These are phyloP conservation scores for Peromyscus polionotus DNA, from an alignment of 2,113 vertebrate species.

Conservation along the genomic window DNA sequence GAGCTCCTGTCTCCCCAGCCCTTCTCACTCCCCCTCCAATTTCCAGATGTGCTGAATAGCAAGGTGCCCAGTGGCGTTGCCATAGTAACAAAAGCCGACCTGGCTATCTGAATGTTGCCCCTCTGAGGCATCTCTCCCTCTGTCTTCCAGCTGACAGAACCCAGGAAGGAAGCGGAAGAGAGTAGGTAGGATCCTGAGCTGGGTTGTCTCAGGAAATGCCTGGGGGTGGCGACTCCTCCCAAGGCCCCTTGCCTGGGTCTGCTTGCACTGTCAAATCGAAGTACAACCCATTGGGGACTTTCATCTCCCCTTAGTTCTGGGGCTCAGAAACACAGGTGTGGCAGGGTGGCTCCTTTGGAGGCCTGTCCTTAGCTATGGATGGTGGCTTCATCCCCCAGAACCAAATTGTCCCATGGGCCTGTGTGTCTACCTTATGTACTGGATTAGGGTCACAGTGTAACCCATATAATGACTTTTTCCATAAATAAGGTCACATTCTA, in stretches of 20 bases:
- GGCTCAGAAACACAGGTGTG: neutral
- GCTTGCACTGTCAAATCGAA: rapidly evolving
- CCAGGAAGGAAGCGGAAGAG: neutral
- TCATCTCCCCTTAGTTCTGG: neutral
- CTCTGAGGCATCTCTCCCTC: neutral
- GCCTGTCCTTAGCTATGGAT: neutral
- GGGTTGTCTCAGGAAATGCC: rapidly evolving
- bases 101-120: neutral
- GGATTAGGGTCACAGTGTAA: neutral
- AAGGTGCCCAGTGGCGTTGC: neutral
- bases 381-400: neutral
- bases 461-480: neutral
- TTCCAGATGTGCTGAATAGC: neutral
- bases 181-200: rapidly evolving
- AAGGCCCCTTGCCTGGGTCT: neutral
- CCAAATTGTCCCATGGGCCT: neutral
- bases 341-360: rapidly evolving
- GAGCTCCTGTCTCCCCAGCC: neutral
- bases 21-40: neutral
- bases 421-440: neutral
- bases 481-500: neutral
- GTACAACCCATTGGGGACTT: rapidly evolving
- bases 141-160: neutral
- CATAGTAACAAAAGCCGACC: neutral
- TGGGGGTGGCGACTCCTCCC: neutral